Evolutionary conservation across 2,113 vertebrate genomes (phyloP), one percentile per base, ranked within the genome.

Genomic region (Catharus fuscescens): DNA sequence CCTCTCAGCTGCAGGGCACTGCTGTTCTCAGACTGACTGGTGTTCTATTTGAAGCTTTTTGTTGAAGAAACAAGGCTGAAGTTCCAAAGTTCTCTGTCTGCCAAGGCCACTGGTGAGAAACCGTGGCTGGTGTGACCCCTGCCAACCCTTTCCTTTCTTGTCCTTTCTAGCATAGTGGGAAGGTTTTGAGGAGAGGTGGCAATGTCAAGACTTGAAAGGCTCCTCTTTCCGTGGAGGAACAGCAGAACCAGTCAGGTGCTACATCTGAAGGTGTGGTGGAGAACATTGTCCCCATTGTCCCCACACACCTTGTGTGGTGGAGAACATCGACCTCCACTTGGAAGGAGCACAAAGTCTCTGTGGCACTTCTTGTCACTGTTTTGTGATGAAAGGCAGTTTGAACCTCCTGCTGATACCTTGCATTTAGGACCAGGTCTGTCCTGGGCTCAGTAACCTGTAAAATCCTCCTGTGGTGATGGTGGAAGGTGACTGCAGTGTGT

Each of bases 401-500:
- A 48, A 40, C 42, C 31, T 70, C 17, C 0, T 59, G 60, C 67
- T 48, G 42, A 59, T 62, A 28, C 42, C 18, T 25, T 60, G 26
- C 12, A 78, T 80, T 62, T 4, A 45, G 50, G 42, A 54, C 17
- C 34, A 78, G 79, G n/a, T 29, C 13, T 66, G 38, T 54, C 44
- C 83, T 71, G 73, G 52, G 65, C 77, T 19, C 42, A 25, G 62
- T 56, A n/a, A 10, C 61, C 44, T 85, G 54, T 45, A 15, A 31
- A 57, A 89, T 56, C 26, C 36, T 64, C 59, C 45, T 28, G n/a
- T 48, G 74, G 21, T 18, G 47, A 12, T 17, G 69, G 72, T 42
- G 53, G 70, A 54, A 64, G 80, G 18, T 67, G 69, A 53, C 60
- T 44, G 1, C 2, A 0, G 31, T 15, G 5, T 0, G 0, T 6